Evolutionary conservation across 2,888 invertebrate species (phyloP).

Genomic region (Macaria liturata): DNA sequence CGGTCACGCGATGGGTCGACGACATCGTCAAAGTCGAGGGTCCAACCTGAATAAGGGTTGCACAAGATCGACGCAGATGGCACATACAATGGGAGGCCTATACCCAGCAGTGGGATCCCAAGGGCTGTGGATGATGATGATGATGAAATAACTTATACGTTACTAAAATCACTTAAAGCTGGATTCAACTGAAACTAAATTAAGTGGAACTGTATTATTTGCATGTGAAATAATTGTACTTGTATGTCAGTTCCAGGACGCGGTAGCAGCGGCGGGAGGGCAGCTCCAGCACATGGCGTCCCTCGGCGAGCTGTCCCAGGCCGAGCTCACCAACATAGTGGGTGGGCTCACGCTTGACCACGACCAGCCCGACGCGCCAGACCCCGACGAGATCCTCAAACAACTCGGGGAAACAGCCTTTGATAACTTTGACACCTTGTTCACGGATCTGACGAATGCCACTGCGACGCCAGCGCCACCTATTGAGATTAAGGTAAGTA

Average conservation of each 20-base stretch:
- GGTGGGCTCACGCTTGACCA: constrained; percentile 82
- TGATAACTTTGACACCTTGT: constrained; percentile 91
- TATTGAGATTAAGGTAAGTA: constrained; percentile 87
- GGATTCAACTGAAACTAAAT: no score
- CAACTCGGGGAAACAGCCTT: constrained; percentile 93
- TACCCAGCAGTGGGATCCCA: no score
- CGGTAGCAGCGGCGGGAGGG: constrained; percentile 83
- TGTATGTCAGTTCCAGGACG: constrained; percentile 78
- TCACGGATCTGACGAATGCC: constrained; percentile 89
- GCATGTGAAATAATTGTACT: no score
- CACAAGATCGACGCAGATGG: no score
- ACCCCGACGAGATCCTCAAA: constrained; percentile 91
- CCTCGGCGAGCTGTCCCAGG: constrained; percentile 88
- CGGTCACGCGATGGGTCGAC: no score
- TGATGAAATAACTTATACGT: no score
- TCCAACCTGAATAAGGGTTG: no score
- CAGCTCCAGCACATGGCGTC: constrained; percentile 78
- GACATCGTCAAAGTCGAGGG: no score
- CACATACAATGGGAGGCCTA: no score
- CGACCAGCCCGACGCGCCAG: constrained; percentile 65
- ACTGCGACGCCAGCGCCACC: constrained; percentile 84
- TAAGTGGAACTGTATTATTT: no score
- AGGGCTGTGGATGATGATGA: no score
- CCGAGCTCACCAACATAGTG: constrained; percentile 87
- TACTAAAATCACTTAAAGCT: no score